phyloP scores from a whole-genome alignment of 1,140 invertebrate genomes.

The Streblospio benedicti region DNA sequence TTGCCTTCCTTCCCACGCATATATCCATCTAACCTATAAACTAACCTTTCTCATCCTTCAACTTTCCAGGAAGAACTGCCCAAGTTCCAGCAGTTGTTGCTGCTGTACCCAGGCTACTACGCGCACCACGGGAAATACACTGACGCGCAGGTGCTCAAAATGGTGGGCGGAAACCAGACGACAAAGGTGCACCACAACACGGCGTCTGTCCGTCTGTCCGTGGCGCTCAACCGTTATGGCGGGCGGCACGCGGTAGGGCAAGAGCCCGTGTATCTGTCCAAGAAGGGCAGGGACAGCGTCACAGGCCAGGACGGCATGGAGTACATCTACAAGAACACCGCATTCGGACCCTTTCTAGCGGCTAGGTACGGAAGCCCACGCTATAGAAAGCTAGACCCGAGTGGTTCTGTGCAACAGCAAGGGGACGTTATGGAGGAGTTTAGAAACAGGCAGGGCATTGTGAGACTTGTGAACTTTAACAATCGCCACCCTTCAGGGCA shows the following conservation, averaged over 20 bases:
- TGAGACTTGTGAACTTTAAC: conserved; percentile 4
- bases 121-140: neutral
- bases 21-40: neutral
- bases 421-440: neutral
- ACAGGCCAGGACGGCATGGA: neutral
- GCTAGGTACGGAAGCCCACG: conserved; percentile 1
- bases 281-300: neutral
- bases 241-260: conserved; percentile 6
- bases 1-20: neutral
- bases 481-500: conserved; percentile 1
- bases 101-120: conserved; percentile 9
- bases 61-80: conserved; percentile 8
- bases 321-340: conserved; percentile 4
- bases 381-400: neutral
- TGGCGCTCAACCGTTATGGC: conserved; percentile 5
- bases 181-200: conserved; percentile 9
- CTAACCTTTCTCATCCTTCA: neutral
- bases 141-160: neutral
- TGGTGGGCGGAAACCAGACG: conserved; percentile 2
- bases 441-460: conserved; percentile 6
- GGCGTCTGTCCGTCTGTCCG: conserved; percentile 3
- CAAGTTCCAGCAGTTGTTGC: conserved; percentile 8
- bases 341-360: conserved; percentile 8
- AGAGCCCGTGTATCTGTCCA: neutral
- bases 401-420: too few species aligned